phyloP scores from a whole-genome alignment of 2,797 vertebrate genomes.

The Hybognathus amarus region DNA sequence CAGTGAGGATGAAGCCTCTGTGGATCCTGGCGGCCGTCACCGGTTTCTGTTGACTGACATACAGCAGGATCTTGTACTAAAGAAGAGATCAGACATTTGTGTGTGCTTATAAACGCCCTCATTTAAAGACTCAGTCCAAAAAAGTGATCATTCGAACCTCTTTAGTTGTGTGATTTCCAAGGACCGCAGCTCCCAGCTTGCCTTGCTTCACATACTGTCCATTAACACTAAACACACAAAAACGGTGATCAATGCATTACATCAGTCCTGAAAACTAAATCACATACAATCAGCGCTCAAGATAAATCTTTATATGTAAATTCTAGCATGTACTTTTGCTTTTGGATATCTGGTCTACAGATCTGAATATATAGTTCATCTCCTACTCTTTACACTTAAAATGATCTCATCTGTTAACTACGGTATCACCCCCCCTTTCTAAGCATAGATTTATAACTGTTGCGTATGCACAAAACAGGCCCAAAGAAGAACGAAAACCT shows the following conservation, averaged over 20 bases:
- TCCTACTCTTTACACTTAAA: neutral
- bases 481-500: no score
- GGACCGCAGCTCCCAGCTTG: slow-evolving; percentile 91
- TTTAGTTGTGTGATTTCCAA: slow-evolving; percentile 85
- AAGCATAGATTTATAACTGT: no score
- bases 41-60: slow-evolving; percentile 92
- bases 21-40: slow-evolving; percentile 88
- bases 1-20: slow-evolving; percentile 84
- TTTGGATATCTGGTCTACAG: neutral
- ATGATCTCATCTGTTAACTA: no score
- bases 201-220: slow-evolving; percentile 94
- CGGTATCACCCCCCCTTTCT: no score
- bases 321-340: neutral
- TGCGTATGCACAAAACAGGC: no score
- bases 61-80: slow-evolving; percentile 94
- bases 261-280: neutral
- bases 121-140: neutral
- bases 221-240: slow-evolving; percentile 78
- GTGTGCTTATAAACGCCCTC: neutral
- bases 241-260: neutral
- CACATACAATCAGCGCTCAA: neutral
- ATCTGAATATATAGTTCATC: neutral
- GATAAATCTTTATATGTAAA: neutral
- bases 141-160: slow-evolving; percentile 79
- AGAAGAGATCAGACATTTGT: slow-evolving; percentile 49